Base-by-base conservation (phyloP, 2,888 invertebrate species). In the Mystacides longicornis region DNA sequence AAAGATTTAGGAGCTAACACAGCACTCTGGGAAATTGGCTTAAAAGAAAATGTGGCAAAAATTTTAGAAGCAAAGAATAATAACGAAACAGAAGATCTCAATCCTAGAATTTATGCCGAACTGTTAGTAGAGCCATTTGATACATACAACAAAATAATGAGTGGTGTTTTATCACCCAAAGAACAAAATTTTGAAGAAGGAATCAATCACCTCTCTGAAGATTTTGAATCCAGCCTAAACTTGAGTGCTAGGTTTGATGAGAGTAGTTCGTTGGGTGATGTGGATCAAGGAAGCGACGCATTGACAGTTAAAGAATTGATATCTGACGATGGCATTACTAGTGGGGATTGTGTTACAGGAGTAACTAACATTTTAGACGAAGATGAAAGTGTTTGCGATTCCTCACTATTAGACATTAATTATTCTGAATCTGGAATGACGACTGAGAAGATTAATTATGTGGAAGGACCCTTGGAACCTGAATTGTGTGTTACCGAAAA, bases 1-100 rank as follows among this genome's bases (percentile, higher is more conserved):
- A 64, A 67, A 11, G 45, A 51, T 11, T 18, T 54, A 2, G 57
- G 57, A 2, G 7, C 50, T n/a, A 52, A 49, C 21, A 21, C 49
- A 0, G 45, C 52, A 14, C 42, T 52, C 2, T 52, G 43, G 56
- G 56, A 56, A 16, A 23, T 49, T 14, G n/a, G 37, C 49, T 19
- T 49, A 11, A 49, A 42, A 22, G 48, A 48, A 1, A 49, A 49
- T 49, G 49, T 43, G 1, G 50, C 52, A 2, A 45, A 23, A 22
- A 52, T 49, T n/a, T 21, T 52, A 42, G 56, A 52, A 14, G 20
- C 19, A 9, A 23, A 23, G n/a, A 23, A 23, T 21, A 23, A 19
- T 22, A 16, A 11, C 23, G 2, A 3, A 16, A 16, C 7, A 3
- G 23, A 16, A n/a, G 52, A 52, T 3, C 16, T 18, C 5, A 52